Evolutionary conservation across 2,888 invertebrate species (phyloP).

Genomic region (Nomada fabriciana): DNA sequence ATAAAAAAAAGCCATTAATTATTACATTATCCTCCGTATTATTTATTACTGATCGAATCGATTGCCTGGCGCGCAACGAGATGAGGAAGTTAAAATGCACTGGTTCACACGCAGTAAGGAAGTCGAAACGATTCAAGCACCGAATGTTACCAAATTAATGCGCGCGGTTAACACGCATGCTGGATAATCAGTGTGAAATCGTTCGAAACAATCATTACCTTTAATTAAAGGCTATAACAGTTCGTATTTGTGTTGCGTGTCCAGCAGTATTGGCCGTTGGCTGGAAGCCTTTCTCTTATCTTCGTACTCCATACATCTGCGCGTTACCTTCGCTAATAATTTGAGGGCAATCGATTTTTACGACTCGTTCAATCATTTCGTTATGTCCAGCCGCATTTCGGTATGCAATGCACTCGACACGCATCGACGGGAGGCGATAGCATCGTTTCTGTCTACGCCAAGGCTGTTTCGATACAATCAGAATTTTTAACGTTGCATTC

Average conservation of each 20-base stretch:
- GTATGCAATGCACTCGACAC: neutral
- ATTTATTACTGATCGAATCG: neutral
- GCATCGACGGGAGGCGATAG: constrained; percentile 3
- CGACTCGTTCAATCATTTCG: constrained; percentile 29
- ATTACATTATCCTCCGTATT: neutral
- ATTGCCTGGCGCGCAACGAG: neutral
- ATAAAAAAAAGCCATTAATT: neutral
- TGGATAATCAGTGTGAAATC: constrained; percentile 14
- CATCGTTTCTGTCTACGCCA: constrained; percentile 3
- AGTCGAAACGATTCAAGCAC: constrained; percentile 5
- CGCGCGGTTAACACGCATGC: neutral
- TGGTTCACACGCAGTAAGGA: constrained; percentile 8
- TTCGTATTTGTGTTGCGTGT: neutral
- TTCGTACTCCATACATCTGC: constrained; percentile 15
- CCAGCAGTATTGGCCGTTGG: neutral
- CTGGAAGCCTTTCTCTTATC: constrained; percentile 11
- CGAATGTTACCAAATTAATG: constrained; percentile 6
- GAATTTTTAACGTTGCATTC: neutral
- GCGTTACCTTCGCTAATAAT: constrained; percentile 42
- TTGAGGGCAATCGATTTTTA: constrained; percentile 40
- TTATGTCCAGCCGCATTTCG: constrained; percentile 8
- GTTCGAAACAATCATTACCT: constrained; percentile 19
- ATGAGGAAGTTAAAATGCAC: neutral
- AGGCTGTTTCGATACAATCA: neutral
- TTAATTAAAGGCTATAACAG: constrained; percentile 25